A percentile compares a stretch with the other conserved stretches of the same genome.
Conservation (phyloP, 2,113 vertebrate species). For the Lasiurus cinereus region DNA sequence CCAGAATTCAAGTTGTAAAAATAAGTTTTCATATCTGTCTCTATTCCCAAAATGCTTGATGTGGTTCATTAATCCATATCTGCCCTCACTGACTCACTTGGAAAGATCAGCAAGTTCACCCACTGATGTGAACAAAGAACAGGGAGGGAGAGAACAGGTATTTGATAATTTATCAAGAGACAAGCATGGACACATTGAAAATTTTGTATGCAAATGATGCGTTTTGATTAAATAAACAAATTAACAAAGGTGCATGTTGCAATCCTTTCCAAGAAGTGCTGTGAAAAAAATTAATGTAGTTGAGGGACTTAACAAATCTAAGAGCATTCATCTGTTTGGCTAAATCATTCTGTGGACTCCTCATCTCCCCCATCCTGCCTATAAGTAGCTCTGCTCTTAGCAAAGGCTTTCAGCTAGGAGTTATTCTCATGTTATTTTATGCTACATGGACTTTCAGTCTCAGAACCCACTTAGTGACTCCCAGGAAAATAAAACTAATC, state of each 20-base stretch:
- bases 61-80: constrained; percentile 41
- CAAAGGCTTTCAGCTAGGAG: not conserved
- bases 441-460: not conserved
- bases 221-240: constrained; percentile 55
- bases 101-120: constrained; percentile 65
- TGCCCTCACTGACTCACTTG: constrained; percentile 49
- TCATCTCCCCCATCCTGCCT: accelerated
- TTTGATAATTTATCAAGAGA: not conserved
- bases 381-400: not conserved
- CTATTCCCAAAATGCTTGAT: constrained; percentile 33
- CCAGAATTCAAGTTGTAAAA: not conserved
- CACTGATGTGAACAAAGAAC: not conserved
- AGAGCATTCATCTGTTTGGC: not conserved
- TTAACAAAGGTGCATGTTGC: constrained; percentile 8
- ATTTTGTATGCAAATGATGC: constrained; percentile 34
- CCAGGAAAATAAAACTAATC: not conserved
- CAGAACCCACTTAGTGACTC: not conserved
- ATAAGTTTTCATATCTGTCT: constrained; percentile 55
- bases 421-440: not conserved
- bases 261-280: constrained; percentile 44
- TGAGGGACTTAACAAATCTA: not conserved
- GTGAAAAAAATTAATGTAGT: not conserved
- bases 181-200: constrained; percentile 47
- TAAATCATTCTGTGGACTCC: not conserved
- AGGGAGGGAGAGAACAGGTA: not conserved